Base-by-base conservation (phyloP, 2,888 invertebrate species). In the Hylaea fasciaria region DNA sequence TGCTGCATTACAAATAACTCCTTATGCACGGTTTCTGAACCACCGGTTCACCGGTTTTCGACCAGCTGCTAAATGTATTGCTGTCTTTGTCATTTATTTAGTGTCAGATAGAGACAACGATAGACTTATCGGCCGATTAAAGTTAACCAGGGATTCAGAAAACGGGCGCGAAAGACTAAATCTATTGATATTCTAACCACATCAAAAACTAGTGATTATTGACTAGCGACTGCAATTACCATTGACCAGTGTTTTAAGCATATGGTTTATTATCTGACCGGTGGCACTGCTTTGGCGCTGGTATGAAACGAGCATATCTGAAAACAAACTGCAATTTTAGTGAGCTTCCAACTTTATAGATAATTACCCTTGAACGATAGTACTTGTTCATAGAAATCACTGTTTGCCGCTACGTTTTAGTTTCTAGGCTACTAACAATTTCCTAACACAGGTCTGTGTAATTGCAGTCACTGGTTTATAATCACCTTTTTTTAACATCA, bases 231-330 rank as follows among this genome's bases (percentile, higher is more conserved):
- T 81, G 85, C 85, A 81, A 79, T 90, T 91, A 91, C 91, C 91
- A 73, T 79, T 74, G 72, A 87, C 66, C 81, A 91, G 80, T 59
- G 68, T 73, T 72, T 80, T 86, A 76, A 90, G 70, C 72, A 89
- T 74, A 76, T 73, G 71, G 72, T 80, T 83, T 66, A 88, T 66
- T 49, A 89, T 81, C 71, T 86, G 86, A 71, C 83, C 80, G 61
- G 87, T 82, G 40, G 87, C 84, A 76, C 78, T 81, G 71, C 80
- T 73, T 72, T 74, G 65, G 63, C 82, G 80, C 70, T 80, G 81
- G 74, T 82, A 86, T 63, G 68, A 66, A 65, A 89, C 67, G 73
- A 91, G 83, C 81, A 86, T 78, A 88, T 91, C 91, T 91, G 91
- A 86, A 91, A 90, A 64, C 70, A 91, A 88, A 84, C 71, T 76